These are phyloP conservation scores for Prionchulus punctatus DNA, from an alignment of 2,888 invertebrate species.

Conservation along the genomic window DNA sequence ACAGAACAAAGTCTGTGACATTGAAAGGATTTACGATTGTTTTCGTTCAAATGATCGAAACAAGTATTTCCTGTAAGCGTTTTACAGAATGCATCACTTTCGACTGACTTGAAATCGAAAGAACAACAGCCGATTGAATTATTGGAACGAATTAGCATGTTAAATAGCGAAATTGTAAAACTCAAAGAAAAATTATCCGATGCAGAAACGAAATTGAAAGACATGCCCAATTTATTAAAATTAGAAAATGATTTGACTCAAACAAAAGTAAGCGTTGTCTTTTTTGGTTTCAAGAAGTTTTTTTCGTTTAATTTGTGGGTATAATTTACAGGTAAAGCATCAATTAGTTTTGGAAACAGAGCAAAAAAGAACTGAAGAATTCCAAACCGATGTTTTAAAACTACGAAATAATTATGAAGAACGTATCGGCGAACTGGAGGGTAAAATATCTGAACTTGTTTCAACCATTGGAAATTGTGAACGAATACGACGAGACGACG, in stretches of 20 bases:
- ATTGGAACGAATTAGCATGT: not conserved
- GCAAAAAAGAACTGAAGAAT: conserved; percentile 41
- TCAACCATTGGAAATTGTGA: conserved; percentile 61
- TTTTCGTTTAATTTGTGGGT: not conserved
- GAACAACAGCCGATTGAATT: not conserved
- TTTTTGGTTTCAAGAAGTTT: not conserved
- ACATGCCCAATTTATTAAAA: no score
- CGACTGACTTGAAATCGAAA: not conserved
- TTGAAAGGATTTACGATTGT: no score
- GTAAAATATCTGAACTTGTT: conserved; percentile 58
- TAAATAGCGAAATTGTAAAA: not conserved
- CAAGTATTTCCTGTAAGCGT: no score
- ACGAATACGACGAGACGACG: conserved; percentile 52
- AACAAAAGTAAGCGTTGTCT: not conserved
- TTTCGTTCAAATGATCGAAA: no score
- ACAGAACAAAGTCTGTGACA: conserved; percentile 43
- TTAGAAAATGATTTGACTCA: not conserved
- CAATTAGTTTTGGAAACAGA: not conserved
- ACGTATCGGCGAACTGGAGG: conserved; percentile 58
- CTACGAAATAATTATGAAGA: not conserved
- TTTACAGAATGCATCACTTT: not conserved
- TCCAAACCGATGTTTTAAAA: conserved; percentile 49
- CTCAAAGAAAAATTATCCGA: not conserved
- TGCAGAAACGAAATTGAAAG: not conserved
- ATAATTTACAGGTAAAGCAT: not conserved